Conservation (phyloP, 1,140 invertebrate species). For the Bombus huntii region DNA sequence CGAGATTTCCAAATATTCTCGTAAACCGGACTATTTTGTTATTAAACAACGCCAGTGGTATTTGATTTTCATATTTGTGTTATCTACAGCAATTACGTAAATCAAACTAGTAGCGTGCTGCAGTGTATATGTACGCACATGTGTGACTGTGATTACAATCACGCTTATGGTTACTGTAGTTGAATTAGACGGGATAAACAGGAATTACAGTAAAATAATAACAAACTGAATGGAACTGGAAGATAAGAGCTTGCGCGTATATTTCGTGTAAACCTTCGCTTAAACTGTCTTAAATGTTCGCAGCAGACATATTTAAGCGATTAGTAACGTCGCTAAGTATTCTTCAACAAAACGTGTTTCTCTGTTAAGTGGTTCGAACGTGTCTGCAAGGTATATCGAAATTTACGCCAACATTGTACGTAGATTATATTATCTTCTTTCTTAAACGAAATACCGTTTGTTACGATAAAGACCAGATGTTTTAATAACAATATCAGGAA, state of each 20-base stretch:
- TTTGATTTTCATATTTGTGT: neutral
- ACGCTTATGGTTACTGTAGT: neutral
- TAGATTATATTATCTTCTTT: too few relatives aligned
- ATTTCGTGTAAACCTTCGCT: neutral
- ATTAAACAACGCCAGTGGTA: neutral
- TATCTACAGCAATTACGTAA: neutral
- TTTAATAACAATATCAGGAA: too few relatives aligned
- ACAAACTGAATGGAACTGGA: neutral
- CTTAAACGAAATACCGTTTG: neutral
- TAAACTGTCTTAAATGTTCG: too few relatives aligned
- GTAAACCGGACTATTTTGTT: neutral
- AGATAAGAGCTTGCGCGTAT: neutral
- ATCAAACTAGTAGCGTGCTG: neutral
- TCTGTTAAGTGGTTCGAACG: neutral
- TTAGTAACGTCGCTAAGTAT: neutral
- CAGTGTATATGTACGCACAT: neutral
- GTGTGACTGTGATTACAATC: neutral
- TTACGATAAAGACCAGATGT: too few relatives aligned
- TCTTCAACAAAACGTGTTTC: neutral
- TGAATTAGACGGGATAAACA: neutral
- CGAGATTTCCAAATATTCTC: neutral
- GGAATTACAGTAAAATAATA: neutral
- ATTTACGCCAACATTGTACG: neutral
- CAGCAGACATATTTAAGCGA: neutral
- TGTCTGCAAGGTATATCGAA: neutral